Conservation (phyloP, 2,888 invertebrate species). For the Epirrhoe tristata region DNA sequence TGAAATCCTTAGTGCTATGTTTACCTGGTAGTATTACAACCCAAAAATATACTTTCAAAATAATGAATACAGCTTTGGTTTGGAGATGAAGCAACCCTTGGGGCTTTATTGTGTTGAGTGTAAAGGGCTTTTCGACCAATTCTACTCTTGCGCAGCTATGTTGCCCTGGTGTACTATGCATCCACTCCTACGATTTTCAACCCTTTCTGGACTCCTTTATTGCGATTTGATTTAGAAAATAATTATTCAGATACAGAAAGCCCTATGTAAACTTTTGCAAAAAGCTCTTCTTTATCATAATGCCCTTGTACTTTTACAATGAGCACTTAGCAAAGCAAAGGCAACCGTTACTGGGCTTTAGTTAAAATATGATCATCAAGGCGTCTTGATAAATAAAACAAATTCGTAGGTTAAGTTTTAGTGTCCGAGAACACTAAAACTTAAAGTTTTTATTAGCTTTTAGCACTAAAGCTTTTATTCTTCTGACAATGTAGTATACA, state of each 20-base stretch:
- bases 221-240: not conserved
- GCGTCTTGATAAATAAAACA: too few species aligned
- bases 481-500: not conserved
- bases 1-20: not conserved
- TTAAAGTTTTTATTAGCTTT: too few species aligned
- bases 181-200: slow-evolving; percentile 6
- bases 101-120: not conserved
- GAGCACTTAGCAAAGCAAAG: slow-evolving; percentile 14
- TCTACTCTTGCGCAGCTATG: slow-evolving; percentile 6
- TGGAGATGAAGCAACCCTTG: not conserved
- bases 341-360: too few species aligned
- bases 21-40: not conserved
- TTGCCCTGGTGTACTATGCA: slow-evolving; percentile 10
- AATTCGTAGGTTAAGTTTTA: too few species aligned
- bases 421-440: too few species aligned
- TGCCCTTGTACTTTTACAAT: slow-evolving; percentile 17
- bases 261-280: not conserved
- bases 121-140: not conserved
- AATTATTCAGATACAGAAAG: not conserved
- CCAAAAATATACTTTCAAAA: too few species aligned
- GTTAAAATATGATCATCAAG: too few species aligned
- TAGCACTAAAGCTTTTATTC: not conserved
- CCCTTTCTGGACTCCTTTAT: not conserved
- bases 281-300: slow-evolving; percentile 6
- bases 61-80: not conserved